Conservation (phyloP, 2,113 vertebrate genomes). For the Desmodus rotundus region DNA sequence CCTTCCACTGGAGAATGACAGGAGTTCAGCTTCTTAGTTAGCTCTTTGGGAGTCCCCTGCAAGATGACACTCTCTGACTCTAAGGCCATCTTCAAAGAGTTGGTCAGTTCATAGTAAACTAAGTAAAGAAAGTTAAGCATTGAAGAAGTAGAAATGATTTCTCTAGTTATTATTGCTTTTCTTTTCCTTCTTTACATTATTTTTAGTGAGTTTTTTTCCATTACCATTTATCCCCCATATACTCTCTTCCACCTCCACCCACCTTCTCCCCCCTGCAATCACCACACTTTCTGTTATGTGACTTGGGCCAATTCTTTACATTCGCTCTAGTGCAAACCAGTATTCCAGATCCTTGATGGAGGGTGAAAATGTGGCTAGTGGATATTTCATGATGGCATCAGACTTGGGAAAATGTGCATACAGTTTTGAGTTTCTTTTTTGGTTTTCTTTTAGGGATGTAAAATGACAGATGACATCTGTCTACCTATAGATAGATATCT, state of each 20-base stretch:
- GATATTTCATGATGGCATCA: not conserved
- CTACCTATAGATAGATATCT: not conserved
- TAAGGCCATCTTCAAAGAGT: not conserved
- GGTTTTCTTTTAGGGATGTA: not conserved
- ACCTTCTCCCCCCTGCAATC: no score
- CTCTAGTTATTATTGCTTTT: not conserved
- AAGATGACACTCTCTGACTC: not conserved
- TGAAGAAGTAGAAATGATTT: not conserved
- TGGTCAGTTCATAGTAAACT: not conserved
- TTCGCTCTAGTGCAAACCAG: not conserved
- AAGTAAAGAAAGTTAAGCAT: not conserved
- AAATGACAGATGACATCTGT: not conserved
- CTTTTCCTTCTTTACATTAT: no score
- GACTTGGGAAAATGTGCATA: not conserved
- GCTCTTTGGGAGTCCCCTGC: not conserved
- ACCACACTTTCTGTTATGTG: not conserved
- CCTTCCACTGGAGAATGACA: not conserved
- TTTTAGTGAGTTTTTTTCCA: no score
- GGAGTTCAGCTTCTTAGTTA: not conserved
- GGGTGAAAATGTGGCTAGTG: not conserved
- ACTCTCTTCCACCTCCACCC: no score
- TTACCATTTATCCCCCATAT: no score
- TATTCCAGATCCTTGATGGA: not conserved
- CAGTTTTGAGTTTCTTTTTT: not conserved
- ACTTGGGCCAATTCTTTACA: not conserved